Evolutionary conservation across 2,113 vertebrate genomes (phyloP), one percentile per base, ranked within the genome.

Genomic region (Aphyosemion australe): DNA sequence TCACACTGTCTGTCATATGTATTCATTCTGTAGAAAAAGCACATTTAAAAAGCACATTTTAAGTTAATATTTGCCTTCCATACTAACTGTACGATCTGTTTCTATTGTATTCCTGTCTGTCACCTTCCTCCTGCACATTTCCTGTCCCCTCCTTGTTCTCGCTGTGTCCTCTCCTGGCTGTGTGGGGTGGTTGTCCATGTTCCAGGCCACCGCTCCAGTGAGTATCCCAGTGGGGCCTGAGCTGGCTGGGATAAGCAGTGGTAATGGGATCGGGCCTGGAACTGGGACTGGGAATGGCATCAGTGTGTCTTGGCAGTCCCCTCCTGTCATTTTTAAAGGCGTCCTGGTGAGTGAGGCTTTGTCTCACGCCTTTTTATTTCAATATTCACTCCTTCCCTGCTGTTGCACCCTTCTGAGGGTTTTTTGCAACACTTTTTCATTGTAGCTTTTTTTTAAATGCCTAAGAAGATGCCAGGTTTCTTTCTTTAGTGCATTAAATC

Each of bases 291-390:
- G 84, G 69, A 91, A 88, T 77, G 87, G 88, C 79, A 90, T 93
- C 86, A 93, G 91, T 91, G 92, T 93, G 76, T 92, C 93, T 67
- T 93, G 92, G 93, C 93, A 94, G 76, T 89, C 93, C 14, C 90
- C 93, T 74, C 91, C 93, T 37, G 85, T 93, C 77, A 88, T 94
- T 77, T 94, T 93, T 86, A 94, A 93, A 89, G 92, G 88, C 61
- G 79, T 88, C 72, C 83, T 79, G 88, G 94, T 94, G 89, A 93
- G 93, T 90, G 88, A 84, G 68, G 61, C 78, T 74, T 80, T 67
- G 68, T 82, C 79, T 90, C 75, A 83, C 76, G 31, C 16, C 65
- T 65, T 80, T 76, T 79, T 19, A 62, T 72, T 57, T 59, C 42
- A 19, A 69, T 77, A 45, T 31, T 47, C 61, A 72, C 47, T 50